Evolutionary conservation across 2,888 invertebrate genomes (phyloP), one percentile per base, ranked within the genome.

Genomic region (Tetragnatha montana): DNA sequence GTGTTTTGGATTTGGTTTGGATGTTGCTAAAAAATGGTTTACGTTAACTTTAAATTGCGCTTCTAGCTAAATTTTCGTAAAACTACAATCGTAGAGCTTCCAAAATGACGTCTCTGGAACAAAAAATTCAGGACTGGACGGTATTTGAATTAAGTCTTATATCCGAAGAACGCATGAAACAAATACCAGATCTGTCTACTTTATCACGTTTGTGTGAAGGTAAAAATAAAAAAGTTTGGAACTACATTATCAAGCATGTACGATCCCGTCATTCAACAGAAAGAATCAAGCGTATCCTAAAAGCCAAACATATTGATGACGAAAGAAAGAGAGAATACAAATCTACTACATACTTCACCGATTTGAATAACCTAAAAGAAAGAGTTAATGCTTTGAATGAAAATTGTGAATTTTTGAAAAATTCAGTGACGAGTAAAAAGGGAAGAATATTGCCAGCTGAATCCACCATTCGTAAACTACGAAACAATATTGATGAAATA

Each of bases 141-240:
- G 17, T 81, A 19, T 19, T 47, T 12, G 81, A 81, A 19, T 47
- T 70, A 17, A 81, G 71, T 47, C 70, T 81, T n/a, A 19, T 81
- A 6, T 49, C 81, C n/a, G 81, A 81, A 50, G 81, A 71, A 49
- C 47, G 71, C 50, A n/a, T 71, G 21, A n/a, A 47, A 17, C 17
- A 19, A 47, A 49, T 81, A n/a, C 81, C 81, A 6, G 21, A 81
- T 1, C 17, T 49, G 7, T 47, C 69, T 14, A 71, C 19, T 70
- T 19, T 81, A 22, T 21, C 12, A 6, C 14, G 6, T 12, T 19
- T 81, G 10, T 22, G 8, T 17, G 71, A 35, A 21, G 81, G 81
- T 8, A 81, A 71, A 71, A 81, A 71, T 50, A 81, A 50, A 71
- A 81, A n/a, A 81, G 49, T 81, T 19, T 81, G 81, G 81, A 81